Evolutionary conservation across 2,113 vertebrate genomes (phyloP), one percentile per base, ranked within the genome.

Genomic region (Spea multiplicata): DNA sequence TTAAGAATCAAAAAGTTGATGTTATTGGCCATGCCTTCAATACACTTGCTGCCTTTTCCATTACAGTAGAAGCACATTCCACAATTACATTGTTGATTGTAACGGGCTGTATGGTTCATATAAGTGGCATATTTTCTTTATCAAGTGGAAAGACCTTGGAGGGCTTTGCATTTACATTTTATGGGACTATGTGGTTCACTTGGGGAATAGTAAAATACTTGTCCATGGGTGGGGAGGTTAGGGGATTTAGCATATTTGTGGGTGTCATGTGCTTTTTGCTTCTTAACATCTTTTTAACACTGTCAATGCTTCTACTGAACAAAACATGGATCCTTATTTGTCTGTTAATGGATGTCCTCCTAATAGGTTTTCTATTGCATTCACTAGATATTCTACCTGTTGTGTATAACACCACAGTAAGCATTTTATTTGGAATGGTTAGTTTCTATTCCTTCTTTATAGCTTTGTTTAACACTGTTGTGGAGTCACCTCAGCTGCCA

Each of bases 391-490:
- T 73, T 0, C 83, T 94, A 44, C 93, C 93, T 0, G 71, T 85
- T 3, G 92, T 93, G 5, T 96, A 93, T 0, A 93, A 95, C 86
- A 82, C 91, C 0, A 92, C 89, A 14, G 92, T 93, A 77, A 89
- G 90, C 5, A 88, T 95, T 74, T 83, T 93, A 74, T 95, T 96
- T 4, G 94, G 95, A 10, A 84, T 96, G 50, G 86, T 95, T 82
- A 94, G 95, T 86, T 96, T 95, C 72, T 96, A 96, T 82, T 95
- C 92, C 86, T 96, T 96, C 86, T 79, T 94, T 68, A 91, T 93
- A 2, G 84, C 91, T 75, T 85, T 96, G 71, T 88, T 90, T 82
- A 95, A 86, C 84, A 87, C 86, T 76, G 90, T 82, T 73, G 94
- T 96, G 55, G 81, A 93, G 83, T 87, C 83, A 0, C 91, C 91